Conservation (phyloP, 2,888 invertebrate genomes). For the Arge pagana region DNA sequence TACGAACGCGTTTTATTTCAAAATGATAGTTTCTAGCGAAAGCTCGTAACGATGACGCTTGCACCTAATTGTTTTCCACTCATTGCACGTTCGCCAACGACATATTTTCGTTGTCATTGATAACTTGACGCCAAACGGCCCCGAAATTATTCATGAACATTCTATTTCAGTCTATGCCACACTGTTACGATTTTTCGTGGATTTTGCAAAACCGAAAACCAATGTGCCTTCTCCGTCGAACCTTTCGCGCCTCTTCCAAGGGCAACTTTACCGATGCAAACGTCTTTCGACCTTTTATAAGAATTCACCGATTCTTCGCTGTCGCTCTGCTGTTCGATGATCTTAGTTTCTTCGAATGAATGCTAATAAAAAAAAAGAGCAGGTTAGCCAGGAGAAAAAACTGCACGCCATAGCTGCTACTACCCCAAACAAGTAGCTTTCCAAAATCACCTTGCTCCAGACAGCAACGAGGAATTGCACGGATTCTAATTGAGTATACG, state of each 20-base stretch:
- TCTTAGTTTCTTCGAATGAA: constrained; percentile 28
- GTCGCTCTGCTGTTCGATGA: constrained; percentile 44
- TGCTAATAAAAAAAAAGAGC: constrained; percentile 22
- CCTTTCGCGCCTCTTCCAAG: constrained; percentile 55
- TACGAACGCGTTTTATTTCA: too few species aligned
- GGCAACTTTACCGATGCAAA: constrained; percentile 52
- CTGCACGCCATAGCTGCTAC: constrained; percentile 19
- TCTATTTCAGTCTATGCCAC: constrained; percentile 54
- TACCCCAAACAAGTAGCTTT: too few species aligned
- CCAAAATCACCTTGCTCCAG: constrained; percentile 52
- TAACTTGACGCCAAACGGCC: too few species aligned
- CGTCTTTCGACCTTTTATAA: constrained; percentile 41
- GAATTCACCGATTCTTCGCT: constrained; percentile 52
- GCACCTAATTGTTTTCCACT: too few species aligned
- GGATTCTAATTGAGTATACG: constrained; percentile 52
- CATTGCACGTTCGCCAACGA: too few species aligned
- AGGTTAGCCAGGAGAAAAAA: neutral
- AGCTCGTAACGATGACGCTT: too few species aligned
- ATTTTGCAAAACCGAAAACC: constrained; percentile 55
- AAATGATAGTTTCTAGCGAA: too few species aligned
- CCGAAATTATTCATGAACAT: too few species aligned
- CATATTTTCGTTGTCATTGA: too few species aligned
- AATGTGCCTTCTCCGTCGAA: constrained; percentile 50
- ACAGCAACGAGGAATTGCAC: constrained; percentile 54
- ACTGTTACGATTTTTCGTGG: constrained; percentile 54